phyloP scores from a whole-genome alignment of 35 echinoderm and acorn worm genomes.

The Lytechinus variegatus region DNA sequence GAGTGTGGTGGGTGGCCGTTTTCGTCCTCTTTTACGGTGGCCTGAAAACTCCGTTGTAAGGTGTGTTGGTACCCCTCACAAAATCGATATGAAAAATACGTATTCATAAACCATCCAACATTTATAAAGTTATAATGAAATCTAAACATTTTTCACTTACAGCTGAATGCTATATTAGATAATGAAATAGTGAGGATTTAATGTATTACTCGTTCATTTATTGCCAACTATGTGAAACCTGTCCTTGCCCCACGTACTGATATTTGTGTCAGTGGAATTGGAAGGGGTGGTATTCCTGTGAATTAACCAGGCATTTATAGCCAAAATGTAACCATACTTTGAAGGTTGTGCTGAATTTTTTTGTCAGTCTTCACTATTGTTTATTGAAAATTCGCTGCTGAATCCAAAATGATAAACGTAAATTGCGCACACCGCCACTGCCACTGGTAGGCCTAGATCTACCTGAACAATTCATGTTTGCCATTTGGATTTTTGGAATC shows the following conservation, averaged over 20 bases:
- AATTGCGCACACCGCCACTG: too few relatives aligned
- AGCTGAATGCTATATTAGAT: background rate
- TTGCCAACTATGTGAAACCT: background rate
- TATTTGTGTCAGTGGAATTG: background rate
- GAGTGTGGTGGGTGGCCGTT: background rate
- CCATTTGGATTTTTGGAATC: too few relatives aligned
- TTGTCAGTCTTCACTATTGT: too few relatives aligned
- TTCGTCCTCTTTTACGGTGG: constrained; percentile 15
- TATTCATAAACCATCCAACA: background rate
- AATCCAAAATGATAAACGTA: too few relatives aligned
- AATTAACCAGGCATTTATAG: too few relatives aligned
- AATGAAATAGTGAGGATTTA: background rate
- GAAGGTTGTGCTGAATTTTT: too few relatives aligned
- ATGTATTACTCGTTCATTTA: background rate
- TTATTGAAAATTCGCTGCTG: too few relatives aligned
- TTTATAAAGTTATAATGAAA: background rate
- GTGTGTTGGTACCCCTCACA: background rate
- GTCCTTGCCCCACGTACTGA: background rate
- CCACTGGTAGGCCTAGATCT: too few relatives aligned
- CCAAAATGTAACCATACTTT: too few relatives aligned
- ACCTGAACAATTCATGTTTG: too few relatives aligned
- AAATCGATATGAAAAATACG: background rate
- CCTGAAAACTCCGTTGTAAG: constrained; percentile 21
- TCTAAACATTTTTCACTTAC: background rate
- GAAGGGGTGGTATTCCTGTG: too few relatives aligned